A percentile compares a stretch with the other conserved stretches of the same genome.
Conservation (phyloP, 2,888 invertebrate species). For the Catocala sponsa region DNA sequence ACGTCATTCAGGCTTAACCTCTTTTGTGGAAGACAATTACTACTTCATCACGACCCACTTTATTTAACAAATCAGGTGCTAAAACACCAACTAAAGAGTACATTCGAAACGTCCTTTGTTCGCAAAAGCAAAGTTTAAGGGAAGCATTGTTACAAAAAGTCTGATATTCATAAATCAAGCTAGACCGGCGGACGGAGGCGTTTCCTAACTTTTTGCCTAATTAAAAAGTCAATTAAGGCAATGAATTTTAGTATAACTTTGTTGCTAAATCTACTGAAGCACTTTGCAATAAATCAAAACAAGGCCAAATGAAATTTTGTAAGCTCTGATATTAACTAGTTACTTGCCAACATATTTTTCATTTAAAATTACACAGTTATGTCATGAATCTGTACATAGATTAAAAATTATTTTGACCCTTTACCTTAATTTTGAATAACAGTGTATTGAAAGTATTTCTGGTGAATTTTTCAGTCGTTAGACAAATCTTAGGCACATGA, state of each 20-base stretch:
- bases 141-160: constrained; percentile 29
- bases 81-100: constrained; percentile 6
- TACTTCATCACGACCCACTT: too few species aligned
- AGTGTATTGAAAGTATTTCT: too few species aligned
- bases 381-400: too few species aligned
- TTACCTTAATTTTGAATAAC: too few species aligned
- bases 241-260: constrained; percentile 51
- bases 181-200: constrained; percentile 45
- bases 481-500: too few species aligned
- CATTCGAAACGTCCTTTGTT: constrained; percentile 15
- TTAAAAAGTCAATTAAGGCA: constrained; percentile 72
- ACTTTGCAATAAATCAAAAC: constrained; percentile 48
- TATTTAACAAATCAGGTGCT: not conserved
- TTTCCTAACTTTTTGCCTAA: constrained; percentile 65
- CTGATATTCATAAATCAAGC: constrained; percentile 53
- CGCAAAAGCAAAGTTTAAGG: constrained; percentile 18
- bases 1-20: too few species aligned
- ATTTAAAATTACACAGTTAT: not conserved
- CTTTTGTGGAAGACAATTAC: too few species aligned
- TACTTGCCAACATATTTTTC: constrained; percentile 2
- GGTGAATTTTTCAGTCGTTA: too few species aligned
- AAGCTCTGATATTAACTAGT: constrained; percentile 15
- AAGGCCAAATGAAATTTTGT: constrained; percentile 40
- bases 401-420: too few species aligned
- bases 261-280: constrained; percentile 49